Evolutionary conservation across 2,113 vertebrate species (phyloP).

Genomic region (Papio anubis): DNA sequence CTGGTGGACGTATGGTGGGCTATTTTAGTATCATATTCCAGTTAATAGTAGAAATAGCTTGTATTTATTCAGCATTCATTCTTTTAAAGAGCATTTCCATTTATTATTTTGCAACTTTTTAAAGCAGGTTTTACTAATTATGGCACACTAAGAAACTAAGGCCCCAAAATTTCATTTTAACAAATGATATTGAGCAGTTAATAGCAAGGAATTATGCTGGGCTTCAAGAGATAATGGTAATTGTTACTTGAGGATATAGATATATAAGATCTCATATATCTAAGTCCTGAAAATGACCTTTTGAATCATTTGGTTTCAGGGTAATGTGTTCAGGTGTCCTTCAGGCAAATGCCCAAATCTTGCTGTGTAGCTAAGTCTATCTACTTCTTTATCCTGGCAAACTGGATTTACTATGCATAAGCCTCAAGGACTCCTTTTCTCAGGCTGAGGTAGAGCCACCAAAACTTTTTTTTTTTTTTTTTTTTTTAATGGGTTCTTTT

Average conservation of each 20-base stretch:
- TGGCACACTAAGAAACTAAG: constrained; percentile 12
- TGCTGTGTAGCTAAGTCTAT: not conserved
- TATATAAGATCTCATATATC: not conserved
- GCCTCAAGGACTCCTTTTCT: not conserved
- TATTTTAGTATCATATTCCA: not conserved
- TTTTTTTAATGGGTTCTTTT: not conserved
- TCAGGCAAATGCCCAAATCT: not conserved
- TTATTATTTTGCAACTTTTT: constrained; percentile 16
- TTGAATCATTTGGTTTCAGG: not conserved
- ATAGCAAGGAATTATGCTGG: not conserved
- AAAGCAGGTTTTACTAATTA: constrained; percentile 33
- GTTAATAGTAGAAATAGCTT: not conserved
- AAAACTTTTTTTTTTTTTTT: not conserved
- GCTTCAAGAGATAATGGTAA: not conserved
- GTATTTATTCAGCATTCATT: not conserved
- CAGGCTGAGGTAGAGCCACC: not conserved
- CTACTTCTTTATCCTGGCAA: not conserved
- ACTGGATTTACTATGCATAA: not conserved
- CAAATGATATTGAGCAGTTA: not conserved
- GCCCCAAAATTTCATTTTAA: not conserved
- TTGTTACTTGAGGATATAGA: not conserved
- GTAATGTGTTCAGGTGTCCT: not conserved
- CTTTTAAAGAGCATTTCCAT: constrained; percentile 22
- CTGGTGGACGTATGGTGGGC: not conserved
- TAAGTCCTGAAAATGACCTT: not conserved